These are phyloP conservation scores for Sebastes minor DNA, from an alignment of 2,797 vertebrate genomes.

Conservation along the genomic window DNA sequence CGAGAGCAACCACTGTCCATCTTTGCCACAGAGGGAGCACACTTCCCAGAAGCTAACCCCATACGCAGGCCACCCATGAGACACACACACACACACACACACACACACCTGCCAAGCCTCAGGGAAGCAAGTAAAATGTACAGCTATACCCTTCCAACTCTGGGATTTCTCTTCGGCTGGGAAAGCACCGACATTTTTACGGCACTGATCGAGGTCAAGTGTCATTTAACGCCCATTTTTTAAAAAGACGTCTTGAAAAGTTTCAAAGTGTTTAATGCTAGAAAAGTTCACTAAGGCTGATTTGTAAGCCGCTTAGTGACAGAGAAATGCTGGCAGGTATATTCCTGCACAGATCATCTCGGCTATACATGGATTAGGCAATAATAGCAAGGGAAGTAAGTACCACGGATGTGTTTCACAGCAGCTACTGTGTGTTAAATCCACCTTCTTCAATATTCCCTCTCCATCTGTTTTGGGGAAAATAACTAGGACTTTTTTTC, in stretches of 20 bases:
- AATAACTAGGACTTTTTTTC: conserved; percentile 66
- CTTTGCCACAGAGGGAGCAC: conserved; percentile 36
- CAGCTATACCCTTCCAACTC: not conserved
- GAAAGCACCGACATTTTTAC: conserved; percentile 17
- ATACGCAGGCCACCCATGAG: conserved; percentile 47
- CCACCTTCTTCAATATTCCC: conserved; percentile 46
- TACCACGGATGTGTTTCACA: conserved; percentile 36
- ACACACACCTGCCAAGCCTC: conserved; percentile 35
- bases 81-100: not conserved
- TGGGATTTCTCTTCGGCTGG: not conserved
- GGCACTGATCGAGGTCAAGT: conserved; percentile 9
- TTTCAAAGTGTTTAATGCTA: conserved; percentile 11
- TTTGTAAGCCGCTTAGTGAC: conserved; percentile 50
- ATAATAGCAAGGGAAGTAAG: conserved; percentile 43
- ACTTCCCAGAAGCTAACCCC: conserved; percentile 37
- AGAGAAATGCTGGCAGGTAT: conserved; percentile 45
- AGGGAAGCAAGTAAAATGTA: conserved; percentile 13
- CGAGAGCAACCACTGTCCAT: conserved; percentile 43
- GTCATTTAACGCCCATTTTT: not conserved
- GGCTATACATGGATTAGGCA: conserved; percentile 55
- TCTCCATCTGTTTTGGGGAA: conserved; percentile 71
- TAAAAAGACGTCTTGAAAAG: not conserved
- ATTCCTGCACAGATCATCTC: conserved; percentile 41
- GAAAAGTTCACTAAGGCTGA: conserved; percentile 30
- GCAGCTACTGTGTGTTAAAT: conserved; percentile 59